Evolutionary conservation across 2,113 vertebrate species (phyloP).

Genomic region (Chlorodrepanis virens): DNA sequence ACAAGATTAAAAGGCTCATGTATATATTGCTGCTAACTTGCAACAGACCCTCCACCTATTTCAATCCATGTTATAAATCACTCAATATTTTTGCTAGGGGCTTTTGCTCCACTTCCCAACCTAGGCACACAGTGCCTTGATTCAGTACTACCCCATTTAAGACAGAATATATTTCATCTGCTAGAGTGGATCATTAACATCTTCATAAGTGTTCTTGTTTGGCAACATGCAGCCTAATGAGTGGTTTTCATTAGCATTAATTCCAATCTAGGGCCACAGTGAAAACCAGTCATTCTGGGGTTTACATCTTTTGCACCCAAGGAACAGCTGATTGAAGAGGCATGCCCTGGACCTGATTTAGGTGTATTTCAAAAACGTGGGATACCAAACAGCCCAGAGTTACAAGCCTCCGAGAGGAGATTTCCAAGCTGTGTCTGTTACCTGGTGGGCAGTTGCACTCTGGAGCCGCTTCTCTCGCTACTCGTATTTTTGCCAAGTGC

Average conservation of each 20-base stretch:
- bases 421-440: conserved; percentile 65
- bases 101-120: background rate
- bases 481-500: conserved; percentile 87
- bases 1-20: background rate
- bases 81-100: background rate
- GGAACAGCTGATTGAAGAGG: background rate
- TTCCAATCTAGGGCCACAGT: background rate
- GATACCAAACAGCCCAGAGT: background rate
- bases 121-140: background rate
- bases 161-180: background rate
- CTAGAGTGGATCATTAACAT: background rate
- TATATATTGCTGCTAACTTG: background rate
- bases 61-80: background rate
- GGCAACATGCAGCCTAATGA: background rate
- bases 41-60: background rate
- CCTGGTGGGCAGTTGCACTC: conserved; percentile 97
- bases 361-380: background rate
- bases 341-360: background rate
- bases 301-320: conserved; percentile 10
- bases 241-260: background rate
- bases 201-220: background rate
- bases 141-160: background rate
- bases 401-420: background rate
- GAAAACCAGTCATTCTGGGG: background rate
- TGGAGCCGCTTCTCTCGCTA: conserved; percentile 83